Evolutionary conservation across 2,888 invertebrate species (phyloP), one percentile per base, ranked within the genome.

Genomic region (Cheilosia scutellata): DNA sequence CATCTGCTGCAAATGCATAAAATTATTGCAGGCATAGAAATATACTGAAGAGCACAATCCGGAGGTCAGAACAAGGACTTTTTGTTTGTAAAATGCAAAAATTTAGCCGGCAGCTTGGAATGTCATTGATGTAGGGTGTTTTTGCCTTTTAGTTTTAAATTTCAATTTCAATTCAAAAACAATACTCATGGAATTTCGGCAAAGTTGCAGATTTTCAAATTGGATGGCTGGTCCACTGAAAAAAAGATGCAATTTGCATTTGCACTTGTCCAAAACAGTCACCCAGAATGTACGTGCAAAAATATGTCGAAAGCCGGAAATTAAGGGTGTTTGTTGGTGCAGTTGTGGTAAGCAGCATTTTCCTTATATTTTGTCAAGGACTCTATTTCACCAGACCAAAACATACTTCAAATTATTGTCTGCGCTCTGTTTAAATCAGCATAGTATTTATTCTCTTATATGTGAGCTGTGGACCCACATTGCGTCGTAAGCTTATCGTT

Each of bases 1-100:
- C 79, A 79, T 72, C 79, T 79, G 79, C 72, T 66, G 57, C 49
- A 66, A 66, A 27, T n/a, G 47, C 55, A 65, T 40, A 51, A n/a
- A 40, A 42, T 40, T 47, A 47, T 9, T 44, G 47, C 66, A 40
- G 49, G 66, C 57, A 76, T 49, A 57, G 9, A 7, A 75, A 47
- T 9, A 47, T 9, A 11, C 9, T 9, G 33, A 55, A 47, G 13
- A 44, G 9, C 2, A 11, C 4, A 16, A 31, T 27, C 65, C 47
- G 55, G 51, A 47, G 49, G 51, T 51, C 58, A 60, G 51, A 63
- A 40, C 6, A 2, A 47, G 29, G 16, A 62, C 29, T 6, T 40
- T 33, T 62, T 62, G 13, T 42, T 25, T 16, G 25, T 2, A 33
- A 37, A 40, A 9, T 27, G n/a, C 5, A 9, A 7, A 33, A 29